Evolutionary conservation across 2,888 invertebrate genomes (phyloP).

Genomic region (Apamea crenata): DNA sequence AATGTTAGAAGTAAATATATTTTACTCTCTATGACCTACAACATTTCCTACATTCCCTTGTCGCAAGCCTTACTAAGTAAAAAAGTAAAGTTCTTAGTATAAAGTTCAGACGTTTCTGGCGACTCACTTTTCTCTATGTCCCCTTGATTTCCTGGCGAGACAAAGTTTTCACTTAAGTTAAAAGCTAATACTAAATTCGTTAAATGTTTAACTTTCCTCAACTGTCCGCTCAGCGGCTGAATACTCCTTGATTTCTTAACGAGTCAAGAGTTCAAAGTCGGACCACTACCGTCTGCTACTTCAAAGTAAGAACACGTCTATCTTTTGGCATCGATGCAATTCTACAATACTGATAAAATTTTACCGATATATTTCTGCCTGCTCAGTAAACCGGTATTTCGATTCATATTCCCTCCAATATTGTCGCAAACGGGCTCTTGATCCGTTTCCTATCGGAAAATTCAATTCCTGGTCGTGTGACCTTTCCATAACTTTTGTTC

Average conservation of each 20-base stretch:
- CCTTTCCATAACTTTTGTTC: conserved; percentile 57
- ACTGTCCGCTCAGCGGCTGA: neutral
- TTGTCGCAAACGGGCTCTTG: conserved; percentile 45
- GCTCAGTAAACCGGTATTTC: conserved; percentile 39
- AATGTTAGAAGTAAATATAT: neutral
- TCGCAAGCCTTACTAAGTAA: neutral
- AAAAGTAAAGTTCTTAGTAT: too few species aligned
- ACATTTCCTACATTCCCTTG: neutral
- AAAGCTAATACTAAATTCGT: neutral
- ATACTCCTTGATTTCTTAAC: conserved; percentile 39
- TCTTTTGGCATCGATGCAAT: conserved; percentile 46
- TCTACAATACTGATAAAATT: conserved; percentile 33
- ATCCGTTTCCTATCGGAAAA: conserved; percentile 50
- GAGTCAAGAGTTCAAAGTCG: conserved; percentile 11
- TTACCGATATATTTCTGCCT: conserved; percentile 32
- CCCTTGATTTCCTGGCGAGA: neutral
- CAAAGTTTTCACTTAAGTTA: neutral
- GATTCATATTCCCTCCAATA: conserved; percentile 47
- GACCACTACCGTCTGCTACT: conserved; percentile 12
- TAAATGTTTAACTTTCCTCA: neutral
- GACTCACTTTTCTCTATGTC: neutral
- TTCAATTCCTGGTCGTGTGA: conserved; percentile 47
- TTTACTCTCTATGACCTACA: neutral
- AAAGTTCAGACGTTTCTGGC: neutral
- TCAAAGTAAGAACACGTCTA: conserved; percentile 50